Evolutionary conservation across 1,140 invertebrate species (phyloP).

Genomic region (Teleopsis dalmanni): DNA sequence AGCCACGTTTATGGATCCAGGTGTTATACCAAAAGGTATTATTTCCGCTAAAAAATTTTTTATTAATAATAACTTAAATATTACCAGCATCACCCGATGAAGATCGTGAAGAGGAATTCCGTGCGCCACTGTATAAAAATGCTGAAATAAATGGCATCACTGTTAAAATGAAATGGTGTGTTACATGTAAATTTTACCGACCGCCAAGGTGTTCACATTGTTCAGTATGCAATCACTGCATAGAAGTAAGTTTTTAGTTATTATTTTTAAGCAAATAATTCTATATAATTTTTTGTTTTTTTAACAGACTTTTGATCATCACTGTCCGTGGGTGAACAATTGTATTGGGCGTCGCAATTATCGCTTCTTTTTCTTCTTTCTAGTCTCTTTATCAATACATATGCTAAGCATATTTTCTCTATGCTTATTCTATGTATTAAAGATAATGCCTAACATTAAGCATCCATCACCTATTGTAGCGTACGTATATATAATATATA

Average conservation of each 20-base stretch:
- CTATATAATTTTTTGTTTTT: conserved; percentile 26
- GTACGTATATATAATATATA: conserved; percentile 52
- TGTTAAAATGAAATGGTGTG: conserved; percentile 99
- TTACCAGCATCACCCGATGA: conserved; percentile 88
- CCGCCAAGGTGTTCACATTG: conserved; percentile 98
- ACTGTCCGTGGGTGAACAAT: conserved; percentile 99
- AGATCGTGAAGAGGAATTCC: conserved; percentile 93
- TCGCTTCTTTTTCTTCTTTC: conserved; percentile 96
- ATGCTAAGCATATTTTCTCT: conserved; percentile 95
- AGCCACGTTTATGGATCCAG: conserved; percentile 99
- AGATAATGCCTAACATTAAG: conserved; percentile 72
- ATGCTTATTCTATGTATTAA: conserved; percentile 84
- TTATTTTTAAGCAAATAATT: conserved; percentile 7
- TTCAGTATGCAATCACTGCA: conserved; percentile 97
- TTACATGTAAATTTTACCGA: conserved; percentile 98
- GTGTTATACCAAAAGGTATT: conserved; percentile 82
- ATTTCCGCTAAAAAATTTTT: neutral
- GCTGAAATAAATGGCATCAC: conserved; percentile 97
- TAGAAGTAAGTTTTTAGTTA: conserved; percentile 66
- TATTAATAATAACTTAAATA: conserved; percentile 28
- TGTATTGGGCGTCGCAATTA: conserved; percentile 99
- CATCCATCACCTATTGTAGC: conserved; percentile 78
- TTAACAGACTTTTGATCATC: conserved; percentile 98
- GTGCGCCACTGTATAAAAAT: conserved; percentile 95
- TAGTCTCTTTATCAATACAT: conserved; percentile 90